Base-by-base conservation (phyloP, 2,113 vertebrate genomes). In the Hypomesus transpacificus region DNA sequence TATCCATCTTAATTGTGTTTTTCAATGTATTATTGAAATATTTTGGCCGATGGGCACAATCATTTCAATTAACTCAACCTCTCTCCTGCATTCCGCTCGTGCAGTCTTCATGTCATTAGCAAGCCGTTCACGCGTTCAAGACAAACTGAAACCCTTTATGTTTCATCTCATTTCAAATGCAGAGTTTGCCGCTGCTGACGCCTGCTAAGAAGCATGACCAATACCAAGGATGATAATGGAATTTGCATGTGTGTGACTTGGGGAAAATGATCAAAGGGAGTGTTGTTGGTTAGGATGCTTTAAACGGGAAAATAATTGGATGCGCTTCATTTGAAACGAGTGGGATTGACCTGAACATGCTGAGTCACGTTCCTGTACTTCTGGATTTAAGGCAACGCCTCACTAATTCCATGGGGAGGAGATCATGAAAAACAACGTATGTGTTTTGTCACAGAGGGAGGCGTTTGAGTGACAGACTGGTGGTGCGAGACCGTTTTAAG, bases 221-320 rank as follows among this genome's bases (percentile, higher is more conserved):
- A 31, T 66, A 63, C 50, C 56, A 9, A 46, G 59, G 50, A 66
- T 57, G 69, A 67, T 51, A 31, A 52, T 52, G 58, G 20, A 2
- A 54, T 69, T 69, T 77, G 50, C 50, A 56, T 59, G 31, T 77
- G 68, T 24, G 62, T 53, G 63, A 71, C 78, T 31, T 5, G 26
- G 20, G 13, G 60, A 24, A 53, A n/a, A 71, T 60, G 70, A 80
- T 75, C 64, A 75, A 18, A 46, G 69, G 13, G 57, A 70, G 59
- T 31, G 70, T 63, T 77, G 67, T 74, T 54, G 54, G 34, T 4
- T 0, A 0, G 68, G 54, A 2, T 76, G 3, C 79, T 77, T 46
- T 66, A 57, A 4, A 68, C 73, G 57, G 52, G 57, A 59, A 83
- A 72, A 76, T 78, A 71, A 76, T n/a, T 68, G 66, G 70, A 59